A percentile compares a stretch with the other conserved stretches of the same genome.
Conservation (phyloP, 2,113 vertebrate genomes). For the Entomyzon cyanotis region DNA sequence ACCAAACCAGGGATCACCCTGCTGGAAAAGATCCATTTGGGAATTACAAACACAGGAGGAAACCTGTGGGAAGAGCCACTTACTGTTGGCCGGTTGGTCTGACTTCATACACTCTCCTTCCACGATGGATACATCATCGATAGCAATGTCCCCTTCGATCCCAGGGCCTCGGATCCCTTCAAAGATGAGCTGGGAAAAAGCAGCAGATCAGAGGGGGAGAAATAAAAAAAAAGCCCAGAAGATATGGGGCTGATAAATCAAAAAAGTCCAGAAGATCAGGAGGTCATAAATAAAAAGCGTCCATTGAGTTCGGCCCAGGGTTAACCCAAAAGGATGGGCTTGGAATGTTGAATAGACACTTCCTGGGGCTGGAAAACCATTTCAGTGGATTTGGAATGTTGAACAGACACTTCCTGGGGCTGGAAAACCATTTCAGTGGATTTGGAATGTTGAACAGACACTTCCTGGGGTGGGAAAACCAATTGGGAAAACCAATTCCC, state of each 20-base stretch:
- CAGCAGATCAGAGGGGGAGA: not conserved
- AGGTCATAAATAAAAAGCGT: fast-evolving
- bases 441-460: not conserved
- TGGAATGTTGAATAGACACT: not conserved
- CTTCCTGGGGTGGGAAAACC: no score
- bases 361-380: fast-evolving
- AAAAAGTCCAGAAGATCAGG: not conserved
- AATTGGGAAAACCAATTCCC: not conserved
- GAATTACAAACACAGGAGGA: fast-evolving
- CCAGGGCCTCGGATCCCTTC: slow-evolving; percentile 94
- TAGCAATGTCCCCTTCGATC: slow-evolving; percentile 98
- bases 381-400: not conserved
- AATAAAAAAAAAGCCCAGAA: fast-evolving
- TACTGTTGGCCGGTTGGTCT: slow-evolving; percentile 87
- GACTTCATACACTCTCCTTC: slow-evolving; percentile 91
- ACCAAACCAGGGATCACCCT: not conserved
- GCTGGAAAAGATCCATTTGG: not conserved
- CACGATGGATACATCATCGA: slow-evolving; percentile 93
- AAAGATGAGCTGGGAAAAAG: slow-evolving; percentile 84
- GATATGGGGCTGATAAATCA: not conserved
- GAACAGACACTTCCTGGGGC: not conserved
- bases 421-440: not conserved
- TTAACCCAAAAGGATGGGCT: fast-evolving
- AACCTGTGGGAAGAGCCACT: slow-evolving; percentile 35
- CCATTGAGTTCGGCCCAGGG: fast-evolving